A percentile compares a stretch with the other conserved stretches of the same genome.
Evolutionary conservation across 2,888 invertebrate species (phyloP).

Genomic region (Athalia rosae): DNA sequence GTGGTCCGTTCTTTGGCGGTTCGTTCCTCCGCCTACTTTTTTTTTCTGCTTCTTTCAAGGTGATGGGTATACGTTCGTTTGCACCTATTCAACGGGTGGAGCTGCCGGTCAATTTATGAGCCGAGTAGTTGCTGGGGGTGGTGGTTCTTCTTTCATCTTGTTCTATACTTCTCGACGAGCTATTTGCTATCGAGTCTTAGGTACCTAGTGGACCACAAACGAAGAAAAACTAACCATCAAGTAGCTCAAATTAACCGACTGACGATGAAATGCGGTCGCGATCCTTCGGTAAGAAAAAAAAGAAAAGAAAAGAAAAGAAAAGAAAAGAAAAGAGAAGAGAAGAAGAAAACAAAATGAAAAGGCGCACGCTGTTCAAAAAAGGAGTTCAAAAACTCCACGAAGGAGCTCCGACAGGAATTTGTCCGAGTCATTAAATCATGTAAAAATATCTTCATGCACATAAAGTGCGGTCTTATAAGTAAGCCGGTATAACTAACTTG

Average conservation of each 20-base stretch:
- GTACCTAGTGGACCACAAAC: neutral
- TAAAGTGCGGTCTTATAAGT: neutral
- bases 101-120: conserved; percentile 64
- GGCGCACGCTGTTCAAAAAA: too few relatives aligned
- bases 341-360: too few relatives aligned
- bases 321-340: too few relatives aligned
- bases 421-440: neutral
- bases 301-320: too few relatives aligned
- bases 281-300: too few relatives aligned
- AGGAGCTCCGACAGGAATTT: neutral
- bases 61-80: conserved; percentile 67
- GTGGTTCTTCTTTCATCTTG: neutral
- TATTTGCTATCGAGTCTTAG: neutral
- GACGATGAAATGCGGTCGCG: too few relatives aligned
- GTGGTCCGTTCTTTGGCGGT: conserved; percentile 47
- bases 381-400: too few relatives aligned
- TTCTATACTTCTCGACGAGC: neutral
- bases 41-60: neutral
- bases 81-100: conserved; percentile 69
- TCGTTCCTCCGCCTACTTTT: neutral
- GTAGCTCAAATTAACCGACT: too few relatives aligned
- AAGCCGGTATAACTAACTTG: too few relatives aligned
- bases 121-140: conserved; percentile 41
- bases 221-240: too few relatives aligned
- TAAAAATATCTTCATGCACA: conserved; percentile 22